Base-by-base conservation (phyloP, 2,113 vertebrate species). In the Paedocypris sp. region DNA sequence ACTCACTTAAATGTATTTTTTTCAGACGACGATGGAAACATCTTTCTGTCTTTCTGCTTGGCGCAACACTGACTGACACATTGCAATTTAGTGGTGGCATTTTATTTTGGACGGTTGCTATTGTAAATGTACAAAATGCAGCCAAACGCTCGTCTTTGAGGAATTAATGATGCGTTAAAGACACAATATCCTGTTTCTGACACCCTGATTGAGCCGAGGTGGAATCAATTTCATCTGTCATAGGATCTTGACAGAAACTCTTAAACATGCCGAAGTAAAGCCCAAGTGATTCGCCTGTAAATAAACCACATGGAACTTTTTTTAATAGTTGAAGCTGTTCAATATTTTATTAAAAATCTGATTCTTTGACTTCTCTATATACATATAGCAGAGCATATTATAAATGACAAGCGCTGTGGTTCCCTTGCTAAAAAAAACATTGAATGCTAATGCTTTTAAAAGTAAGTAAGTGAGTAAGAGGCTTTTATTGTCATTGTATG, bases 151-250 rank as follows among this genome's bases (percentile, higher is more conserved):
- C 31, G 53, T 39, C 53, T 57, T 43, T 57, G 38, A 57, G 11
- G 39, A 43, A 43, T 57, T 57, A 57, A 57, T 57, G 38, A 57
- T 57, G 36, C 53, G 53, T 57, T 43, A 57, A 57, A 41, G 53
- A 57, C 31, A 43, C 38, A 57, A 57, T 57, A 57, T 57, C 53
- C 53, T 57, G 53, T 57, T 57, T 43, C 38, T 57, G 38, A 25
- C 53, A 42, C 38, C 43, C 53, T 51, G 48, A 57, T 43, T 57
- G 38, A 57, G 38, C 38, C 38, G 22, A 20, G 53, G 53, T 31
- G 53, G 53, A 57, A 57, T 57, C 53, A 57, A 57, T 57, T 57
- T 57, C 23, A 42, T 39, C 35, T 54, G 51, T 54, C 51, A 54
- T n/a, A n/a, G n/a, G 33, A 26, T 54, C 4, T 54, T 38, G 20